A percentile compares a stretch with the other conserved stretches of the same genome.
These are phyloP conservation scores for Eutolmus rufibarbis DNA, from an alignment of 2,888 invertebrate genomes.

Conservation along the genomic window DNA sequence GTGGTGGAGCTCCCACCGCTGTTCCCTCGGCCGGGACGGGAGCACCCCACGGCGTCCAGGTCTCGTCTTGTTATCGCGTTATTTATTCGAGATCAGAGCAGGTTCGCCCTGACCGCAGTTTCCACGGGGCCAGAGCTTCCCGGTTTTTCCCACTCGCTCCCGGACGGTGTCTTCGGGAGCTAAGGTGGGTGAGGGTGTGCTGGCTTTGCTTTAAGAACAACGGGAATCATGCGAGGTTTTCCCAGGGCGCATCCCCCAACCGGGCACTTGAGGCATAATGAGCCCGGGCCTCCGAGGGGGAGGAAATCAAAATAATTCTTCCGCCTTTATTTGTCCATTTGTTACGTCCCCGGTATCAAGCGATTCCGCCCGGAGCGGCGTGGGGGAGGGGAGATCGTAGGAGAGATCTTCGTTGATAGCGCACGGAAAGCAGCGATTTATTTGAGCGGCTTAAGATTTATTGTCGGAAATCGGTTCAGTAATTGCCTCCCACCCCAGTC, in stretches of 20 bases:
- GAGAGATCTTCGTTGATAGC: neutral
- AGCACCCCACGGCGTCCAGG: neutral
- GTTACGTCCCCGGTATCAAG: constrained; percentile 23
- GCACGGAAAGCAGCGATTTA: constrained; percentile 28
- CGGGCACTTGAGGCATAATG: neutral
- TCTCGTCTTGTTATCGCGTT: neutral
- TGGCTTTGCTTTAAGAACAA: neutral
- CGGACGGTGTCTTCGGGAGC: neutral
- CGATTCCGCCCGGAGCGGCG: neutral
- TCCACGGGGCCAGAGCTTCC: neutral
- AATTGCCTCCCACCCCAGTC: neutral
- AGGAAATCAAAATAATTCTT: constrained; percentile 24
- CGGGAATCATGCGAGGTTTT: neutral
- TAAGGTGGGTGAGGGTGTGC: neutral
- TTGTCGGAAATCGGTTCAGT: constrained; percentile 4
- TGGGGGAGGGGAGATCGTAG: neutral
- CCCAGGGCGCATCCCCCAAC: neutral
- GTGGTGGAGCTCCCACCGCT: neutral
- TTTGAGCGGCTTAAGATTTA: constrained; percentile 9
- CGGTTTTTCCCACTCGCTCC: neutral
- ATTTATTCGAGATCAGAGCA: neutral
- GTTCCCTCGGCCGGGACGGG: neutral
- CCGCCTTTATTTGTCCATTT: constrained; percentile 28
- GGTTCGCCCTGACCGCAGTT: neutral
- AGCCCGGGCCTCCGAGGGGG: neutral